Evolutionary conservation across 2,888 invertebrate genomes (phyloP).

Genomic region (Spilosoma lubricipeda): DNA sequence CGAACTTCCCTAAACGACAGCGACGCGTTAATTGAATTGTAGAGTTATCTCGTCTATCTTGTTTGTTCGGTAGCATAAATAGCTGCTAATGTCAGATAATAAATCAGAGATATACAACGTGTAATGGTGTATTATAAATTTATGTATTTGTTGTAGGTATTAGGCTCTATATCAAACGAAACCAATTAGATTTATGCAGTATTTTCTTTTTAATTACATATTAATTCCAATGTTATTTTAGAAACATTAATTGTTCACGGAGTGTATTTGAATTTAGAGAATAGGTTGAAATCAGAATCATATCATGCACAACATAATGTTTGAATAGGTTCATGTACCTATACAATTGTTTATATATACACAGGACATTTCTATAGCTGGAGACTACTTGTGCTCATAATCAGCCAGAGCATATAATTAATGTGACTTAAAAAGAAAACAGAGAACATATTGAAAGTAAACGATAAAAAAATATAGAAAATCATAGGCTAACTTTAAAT

Average conservation of each 20-base stretch:
- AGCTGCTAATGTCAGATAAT: conserved; percentile 46
- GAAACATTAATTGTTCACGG: not conserved
- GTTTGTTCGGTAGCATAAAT: conserved; percentile 53
- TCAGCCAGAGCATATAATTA: too few species aligned
- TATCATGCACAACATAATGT: not conserved
- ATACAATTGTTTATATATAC: not conserved
- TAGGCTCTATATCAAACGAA: conserved; percentile 10
- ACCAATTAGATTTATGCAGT: conserved; percentile 22
- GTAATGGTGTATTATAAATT: conserved; percentile 24
- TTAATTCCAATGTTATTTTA: not conserved
- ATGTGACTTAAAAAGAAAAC: not conserved
- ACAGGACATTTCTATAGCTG: not conserved
- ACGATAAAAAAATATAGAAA: not conserved
- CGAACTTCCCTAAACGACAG: conserved; percentile 51
- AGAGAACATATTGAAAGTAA: not conserved
- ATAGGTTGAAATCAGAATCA: not conserved
- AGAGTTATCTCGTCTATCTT: conserved; percentile 46
- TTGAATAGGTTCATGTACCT: not conserved
- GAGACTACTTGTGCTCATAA: not conserved
- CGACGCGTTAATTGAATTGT: conserved; percentile 59
- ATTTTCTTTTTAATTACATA: conserved; percentile 13
- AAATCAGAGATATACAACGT: conserved; percentile 53
- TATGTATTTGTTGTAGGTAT: conserved; percentile 29
- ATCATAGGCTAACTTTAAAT: not conserved
- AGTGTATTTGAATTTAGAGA: not conserved